A percentile compares a stretch with the other conserved stretches of the same genome.
These are phyloP conservation scores for Serinus canaria DNA, from an alignment of 2,113 vertebrate genomes.

Conservation along the genomic window DNA sequence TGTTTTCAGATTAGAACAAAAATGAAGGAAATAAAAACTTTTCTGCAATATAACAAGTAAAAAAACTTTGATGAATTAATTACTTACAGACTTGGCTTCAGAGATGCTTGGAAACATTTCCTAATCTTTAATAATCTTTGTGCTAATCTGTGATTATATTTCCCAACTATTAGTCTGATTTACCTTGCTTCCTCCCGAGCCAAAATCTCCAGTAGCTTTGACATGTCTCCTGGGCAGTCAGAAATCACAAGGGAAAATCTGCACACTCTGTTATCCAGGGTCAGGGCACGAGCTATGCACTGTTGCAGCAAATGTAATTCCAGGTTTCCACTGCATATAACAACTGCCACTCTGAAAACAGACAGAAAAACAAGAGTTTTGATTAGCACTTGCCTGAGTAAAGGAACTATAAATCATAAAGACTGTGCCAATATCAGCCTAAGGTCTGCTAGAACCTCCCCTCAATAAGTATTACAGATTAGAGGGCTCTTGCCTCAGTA, in stretches of 20 bases:
- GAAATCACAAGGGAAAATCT: constrained; percentile 82
- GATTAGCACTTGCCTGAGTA: not conserved
- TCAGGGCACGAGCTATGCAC: constrained; percentile 83
- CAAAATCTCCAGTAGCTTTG: constrained; percentile 84
- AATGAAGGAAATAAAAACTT: not conserved
- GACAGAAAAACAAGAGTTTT: not conserved
- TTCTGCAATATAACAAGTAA: not conserved
- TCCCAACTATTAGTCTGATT: not conserved
- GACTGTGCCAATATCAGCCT: not conserved
- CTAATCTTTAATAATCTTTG: not conserved
- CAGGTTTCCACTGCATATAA: constrained; percentile 86
- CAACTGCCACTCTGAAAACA: constrained; percentile 81
- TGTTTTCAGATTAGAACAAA: not conserved
- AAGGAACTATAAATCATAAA: not conserved
- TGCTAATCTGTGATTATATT: not conserved
- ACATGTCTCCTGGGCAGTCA: constrained; percentile 82
- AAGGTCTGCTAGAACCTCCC: not conserved
- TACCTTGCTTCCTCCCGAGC: constrained; percentile 87
- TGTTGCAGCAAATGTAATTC: constrained; percentile 80
- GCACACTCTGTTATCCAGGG: constrained; percentile 81
- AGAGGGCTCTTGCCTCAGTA: not conserved
- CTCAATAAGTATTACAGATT: not conserved
- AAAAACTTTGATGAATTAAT: not conserved
- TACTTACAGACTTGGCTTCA: not conserved
- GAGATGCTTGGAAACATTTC: not conserved